Conservation (phyloP, 2,797 vertebrate genomes). For the Acipenser transmontanus region DNA sequence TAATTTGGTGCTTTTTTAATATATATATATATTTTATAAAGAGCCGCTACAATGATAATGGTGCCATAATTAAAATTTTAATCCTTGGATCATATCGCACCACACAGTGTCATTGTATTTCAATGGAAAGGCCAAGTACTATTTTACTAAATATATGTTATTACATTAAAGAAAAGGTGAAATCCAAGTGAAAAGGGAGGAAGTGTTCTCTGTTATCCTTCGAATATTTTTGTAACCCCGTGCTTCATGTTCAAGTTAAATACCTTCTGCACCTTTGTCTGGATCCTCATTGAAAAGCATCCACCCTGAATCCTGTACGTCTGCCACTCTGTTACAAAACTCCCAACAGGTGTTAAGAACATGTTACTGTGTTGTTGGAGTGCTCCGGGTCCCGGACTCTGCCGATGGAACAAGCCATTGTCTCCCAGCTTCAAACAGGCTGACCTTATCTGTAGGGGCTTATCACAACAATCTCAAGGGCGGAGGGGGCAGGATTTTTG, state of each 20-base stretch:
- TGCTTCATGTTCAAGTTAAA: conserved; percentile 20
- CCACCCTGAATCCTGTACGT: conserved; percentile 36
- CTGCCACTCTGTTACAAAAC: conserved; percentile 25
- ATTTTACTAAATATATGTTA: no score
- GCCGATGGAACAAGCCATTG: conserved; percentile 32
- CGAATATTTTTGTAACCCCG: neutral
- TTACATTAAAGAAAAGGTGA: no score
- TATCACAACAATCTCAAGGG: conserved; percentile 41
- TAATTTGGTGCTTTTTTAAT: no score
- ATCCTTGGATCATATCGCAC: no score
- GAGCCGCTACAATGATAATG: no score
- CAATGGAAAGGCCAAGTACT: no score
- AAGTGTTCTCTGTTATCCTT: no score
- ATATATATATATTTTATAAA: no score
- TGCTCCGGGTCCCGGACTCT: conserved; percentile 23
- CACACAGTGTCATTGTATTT: no score
- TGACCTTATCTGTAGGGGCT: conserved; percentile 34
- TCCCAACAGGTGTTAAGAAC: conserved; percentile 48
- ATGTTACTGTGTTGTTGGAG: conserved; percentile 34
- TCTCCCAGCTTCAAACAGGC: conserved; percentile 15
- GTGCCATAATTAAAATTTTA: no score
- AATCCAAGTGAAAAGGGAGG: no score
- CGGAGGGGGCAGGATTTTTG: neutral
- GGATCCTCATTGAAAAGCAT: conserved; percentile 30
- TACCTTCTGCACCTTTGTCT: conserved; percentile 31